These are phyloP conservation scores for Boloria selene DNA, from an alignment of 2,888 invertebrate species.

Conservation along the genomic window DNA sequence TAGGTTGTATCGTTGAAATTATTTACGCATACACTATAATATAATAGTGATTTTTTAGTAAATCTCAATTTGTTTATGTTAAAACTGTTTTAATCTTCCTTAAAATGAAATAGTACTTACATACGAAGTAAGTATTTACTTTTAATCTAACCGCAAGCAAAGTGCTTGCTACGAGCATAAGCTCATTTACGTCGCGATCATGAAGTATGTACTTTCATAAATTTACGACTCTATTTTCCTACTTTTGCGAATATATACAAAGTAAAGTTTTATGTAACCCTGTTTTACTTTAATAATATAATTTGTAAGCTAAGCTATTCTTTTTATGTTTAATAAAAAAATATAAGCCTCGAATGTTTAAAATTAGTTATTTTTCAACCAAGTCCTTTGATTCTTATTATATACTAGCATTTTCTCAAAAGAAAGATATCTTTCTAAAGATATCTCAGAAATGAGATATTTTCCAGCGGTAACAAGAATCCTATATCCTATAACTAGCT, in stretches of 20 bases:
- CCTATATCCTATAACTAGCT: no score
- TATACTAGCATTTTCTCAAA: no score
- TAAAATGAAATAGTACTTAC: no score
- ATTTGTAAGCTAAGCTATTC: neutral
- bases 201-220: slow-evolving; percentile 9
- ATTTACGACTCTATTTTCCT: slow-evolving; percentile 18
- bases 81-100: no score
- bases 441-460: no score
- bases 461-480: no score
- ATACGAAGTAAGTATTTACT: neutral
- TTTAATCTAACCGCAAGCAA: neutral
- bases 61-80: no score
- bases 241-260: neutral
- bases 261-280: neutral
- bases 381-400: no score
- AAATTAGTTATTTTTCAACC: neutral
- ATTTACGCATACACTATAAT: no score
- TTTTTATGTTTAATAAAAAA: neutral
- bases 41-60: no score
- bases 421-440: no score
- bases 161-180: neutral
- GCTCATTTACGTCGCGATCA: slow-evolving; percentile 13
- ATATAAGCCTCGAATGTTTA: neutral
- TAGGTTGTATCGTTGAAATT: no score
- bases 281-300: neutral